phyloP scores from a whole-genome alignment of 1,140 invertebrate genomes.

The Liolophura sinensis region DNA sequence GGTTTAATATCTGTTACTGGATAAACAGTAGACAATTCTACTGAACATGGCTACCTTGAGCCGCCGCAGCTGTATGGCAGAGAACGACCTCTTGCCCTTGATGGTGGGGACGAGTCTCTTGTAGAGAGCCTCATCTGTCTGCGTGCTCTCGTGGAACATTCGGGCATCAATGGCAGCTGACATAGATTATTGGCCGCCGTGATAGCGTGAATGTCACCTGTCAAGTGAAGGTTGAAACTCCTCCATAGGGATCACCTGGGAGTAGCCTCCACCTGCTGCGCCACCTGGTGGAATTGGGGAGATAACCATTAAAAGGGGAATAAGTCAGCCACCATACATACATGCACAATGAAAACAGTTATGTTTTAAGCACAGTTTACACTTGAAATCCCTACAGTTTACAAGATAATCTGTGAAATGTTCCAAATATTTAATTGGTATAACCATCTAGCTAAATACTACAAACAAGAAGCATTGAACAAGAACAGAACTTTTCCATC shows the following conservation, averaged over 20 bases:
- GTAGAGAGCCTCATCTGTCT: conserved; percentile 84
- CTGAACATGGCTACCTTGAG: conserved; percentile 58
- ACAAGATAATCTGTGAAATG: too few relatives aligned
- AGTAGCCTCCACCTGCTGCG: conserved; percentile 93
- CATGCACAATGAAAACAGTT: too few relatives aligned
- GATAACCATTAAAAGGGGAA: not conserved
- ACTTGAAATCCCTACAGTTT: not conserved
- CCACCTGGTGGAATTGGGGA: conserved; percentile 66
- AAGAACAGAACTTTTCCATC: not conserved
- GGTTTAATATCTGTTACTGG: conserved; percentile 11
- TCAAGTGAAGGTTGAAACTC: conserved; percentile 99
- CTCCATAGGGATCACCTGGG: conserved; percentile 98
- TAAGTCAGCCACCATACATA: not conserved
- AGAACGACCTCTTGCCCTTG: conserved; percentile 79
- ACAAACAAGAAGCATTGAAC: not conserved
- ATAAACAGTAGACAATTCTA: not conserved
- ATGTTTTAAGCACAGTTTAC: not conserved
- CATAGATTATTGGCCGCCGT: conserved; percentile 97
- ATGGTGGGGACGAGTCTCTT: conserved; percentile 82
- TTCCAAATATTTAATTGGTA: too few relatives aligned
- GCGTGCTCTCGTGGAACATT: conserved; percentile 93
- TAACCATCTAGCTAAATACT: not conserved
- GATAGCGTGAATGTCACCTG: conserved; percentile 98
- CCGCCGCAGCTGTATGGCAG: conserved; percentile 76
- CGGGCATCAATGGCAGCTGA: conserved; percentile 83